Evolutionary conservation across 2,113 vertebrate genomes (phyloP).

Genomic region (Rana temporaria): DNA sequence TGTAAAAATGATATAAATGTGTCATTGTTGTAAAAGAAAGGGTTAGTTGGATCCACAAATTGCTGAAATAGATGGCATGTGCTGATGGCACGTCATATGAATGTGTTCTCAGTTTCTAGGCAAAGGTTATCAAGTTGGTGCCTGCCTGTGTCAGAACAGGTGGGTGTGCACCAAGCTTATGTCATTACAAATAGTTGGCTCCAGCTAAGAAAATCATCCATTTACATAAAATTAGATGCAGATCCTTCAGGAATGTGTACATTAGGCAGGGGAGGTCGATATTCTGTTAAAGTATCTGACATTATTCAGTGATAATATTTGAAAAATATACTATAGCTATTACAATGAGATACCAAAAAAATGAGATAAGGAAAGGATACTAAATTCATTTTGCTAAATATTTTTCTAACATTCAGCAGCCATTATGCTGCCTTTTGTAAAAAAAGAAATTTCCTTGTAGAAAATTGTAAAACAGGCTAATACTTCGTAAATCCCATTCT

Average conservation of each 20-base stretch:
- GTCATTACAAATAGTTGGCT: constrained; percentile 2
- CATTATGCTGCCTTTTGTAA: no score
- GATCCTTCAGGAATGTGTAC: constrained; percentile 9
- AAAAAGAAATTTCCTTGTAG: no score
- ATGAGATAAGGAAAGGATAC: background rate
- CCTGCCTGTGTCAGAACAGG: constrained; percentile 40
- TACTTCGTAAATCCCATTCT: no score
- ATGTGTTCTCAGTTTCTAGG: background rate
- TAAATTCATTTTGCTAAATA: background rate
- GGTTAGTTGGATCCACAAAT: background rate
- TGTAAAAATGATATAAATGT: no score
- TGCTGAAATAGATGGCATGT: background rate
- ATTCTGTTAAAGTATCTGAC: constrained; percentile 2
- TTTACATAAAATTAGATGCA: background rate
- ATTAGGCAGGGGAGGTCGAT: background rate
- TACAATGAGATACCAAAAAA: background rate
- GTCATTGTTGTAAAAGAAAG: background rate
- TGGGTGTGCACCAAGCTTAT: background rate
- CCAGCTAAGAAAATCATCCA: background rate
- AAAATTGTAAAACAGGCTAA: no score
- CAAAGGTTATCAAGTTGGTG: constrained; percentile 18
- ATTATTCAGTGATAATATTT: background rate
- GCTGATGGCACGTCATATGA: background rate
- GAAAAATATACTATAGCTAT: background rate
- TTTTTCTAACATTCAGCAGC: background rate